phyloP scores from a whole-genome alignment of 2,113 vertebrate species.

The Pteruthius melanotis region DNA sequence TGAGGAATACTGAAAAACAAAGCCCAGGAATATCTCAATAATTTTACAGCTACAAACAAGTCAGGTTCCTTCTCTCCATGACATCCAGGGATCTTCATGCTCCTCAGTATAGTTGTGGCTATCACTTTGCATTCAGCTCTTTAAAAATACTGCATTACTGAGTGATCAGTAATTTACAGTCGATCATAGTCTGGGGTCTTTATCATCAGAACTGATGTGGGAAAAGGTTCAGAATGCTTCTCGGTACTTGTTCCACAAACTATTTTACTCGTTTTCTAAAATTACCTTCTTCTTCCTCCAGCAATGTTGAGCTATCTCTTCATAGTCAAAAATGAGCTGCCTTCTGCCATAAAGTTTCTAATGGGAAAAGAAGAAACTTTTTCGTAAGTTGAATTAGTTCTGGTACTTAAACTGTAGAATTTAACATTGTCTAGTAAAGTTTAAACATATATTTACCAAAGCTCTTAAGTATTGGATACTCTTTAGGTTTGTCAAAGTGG shows the following conservation, averaged over 20 bases:
- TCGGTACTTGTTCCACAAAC: not conserved
- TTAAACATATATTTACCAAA: not conserved
- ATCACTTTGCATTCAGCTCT: not conserved
- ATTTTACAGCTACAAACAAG: not conserved
- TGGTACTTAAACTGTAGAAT: not conserved
- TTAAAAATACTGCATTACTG: not conserved
- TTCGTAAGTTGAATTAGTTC: conserved; percentile 67
- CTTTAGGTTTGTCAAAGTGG: not conserved
- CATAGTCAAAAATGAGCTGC: conserved; percentile 95
- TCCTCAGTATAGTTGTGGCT: not conserved
- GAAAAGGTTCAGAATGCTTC: not conserved
- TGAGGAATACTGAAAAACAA: not conserved
- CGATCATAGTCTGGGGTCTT: not conserved
- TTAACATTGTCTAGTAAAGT: not conserved
- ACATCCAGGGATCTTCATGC: not conserved
- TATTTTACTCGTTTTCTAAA: conserved; percentile 38
- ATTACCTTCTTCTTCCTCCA: conserved; percentile 60
- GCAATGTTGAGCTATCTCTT: conserved; percentile 97
- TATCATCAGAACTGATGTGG: not conserved
- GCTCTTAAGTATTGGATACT: not conserved
- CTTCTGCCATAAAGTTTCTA: conserved; percentile 87
- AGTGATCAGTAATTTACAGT: not conserved
- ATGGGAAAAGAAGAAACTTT: conserved; percentile 68
- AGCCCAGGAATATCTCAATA: not conserved
- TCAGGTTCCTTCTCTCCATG: not conserved